A percentile compares a stretch with the other conserved stretches of the same genome.
These are phyloP conservation scores for Cyprinus carpio DNA, from an alignment of 2,113 vertebrate genomes.

Conservation along the genomic window DNA sequence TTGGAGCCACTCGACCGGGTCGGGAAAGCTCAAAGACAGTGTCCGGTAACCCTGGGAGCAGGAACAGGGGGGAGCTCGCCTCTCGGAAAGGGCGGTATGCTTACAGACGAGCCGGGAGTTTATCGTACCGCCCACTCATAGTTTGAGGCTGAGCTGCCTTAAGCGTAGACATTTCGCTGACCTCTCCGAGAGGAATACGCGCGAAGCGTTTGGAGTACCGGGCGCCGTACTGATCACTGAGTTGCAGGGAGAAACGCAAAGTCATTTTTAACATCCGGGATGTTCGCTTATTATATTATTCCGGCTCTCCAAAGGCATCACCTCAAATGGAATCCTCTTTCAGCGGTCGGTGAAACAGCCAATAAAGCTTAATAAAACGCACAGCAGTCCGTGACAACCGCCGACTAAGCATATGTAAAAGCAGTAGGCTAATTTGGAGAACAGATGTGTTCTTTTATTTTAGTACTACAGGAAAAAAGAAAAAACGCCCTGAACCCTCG, in stretches of 20 bases:
- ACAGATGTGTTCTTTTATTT: conserved; percentile 86
- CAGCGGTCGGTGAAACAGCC: conserved; percentile 86
- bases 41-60: conserved; percentile 84
- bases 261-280: conserved; percentile 89
- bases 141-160: conserved; percentile 86
- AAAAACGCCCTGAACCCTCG: conserved; percentile 85
- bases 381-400: conserved; percentile 82
- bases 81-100: conserved; percentile 73
- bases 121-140: conserved; percentile 84
- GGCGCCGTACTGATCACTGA: conserved; percentile 87
- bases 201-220: conserved; percentile 88
- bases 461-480: no score
- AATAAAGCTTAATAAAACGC: conserved; percentile 88
- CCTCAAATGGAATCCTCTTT: conserved; percentile 86
- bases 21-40: conserved; percentile 82
- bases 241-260: conserved; percentile 90
- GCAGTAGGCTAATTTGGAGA: conserved; percentile 86
- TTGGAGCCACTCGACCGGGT: conserved; percentile 84
- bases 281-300: conserved; percentile 87
- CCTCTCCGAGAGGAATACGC: conserved; percentile 88
- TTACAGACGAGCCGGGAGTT: conserved; percentile 78
- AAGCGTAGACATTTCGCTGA: conserved; percentile 86
- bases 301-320: conserved; percentile 82
- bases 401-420: conserved; percentile 86
- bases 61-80: conserved; percentile 81